Conservation (phyloP, 2,113 vertebrate species). For the Clinocottus analis region DNA sequence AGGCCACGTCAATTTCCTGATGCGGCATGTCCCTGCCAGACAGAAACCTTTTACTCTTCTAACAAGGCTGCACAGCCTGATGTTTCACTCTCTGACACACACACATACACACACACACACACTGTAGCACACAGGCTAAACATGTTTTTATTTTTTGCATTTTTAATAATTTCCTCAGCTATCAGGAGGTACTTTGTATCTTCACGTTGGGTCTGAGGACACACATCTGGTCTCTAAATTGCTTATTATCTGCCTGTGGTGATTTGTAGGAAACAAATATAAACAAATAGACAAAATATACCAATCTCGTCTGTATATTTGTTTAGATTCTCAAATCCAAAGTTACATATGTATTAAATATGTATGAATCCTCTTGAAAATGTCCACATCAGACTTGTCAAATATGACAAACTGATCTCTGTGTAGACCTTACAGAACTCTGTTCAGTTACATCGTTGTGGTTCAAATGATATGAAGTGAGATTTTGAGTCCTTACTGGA, state of each 20-base stretch:
- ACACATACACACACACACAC: neutral
- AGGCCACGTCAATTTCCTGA: slow-evolving; percentile 45
- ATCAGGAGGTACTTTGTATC: neutral
- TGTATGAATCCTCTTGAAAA: neutral
- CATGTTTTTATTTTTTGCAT: slow-evolving; percentile 5
- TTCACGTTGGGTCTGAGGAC: neutral
- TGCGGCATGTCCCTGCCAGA: slow-evolving; percentile 35
- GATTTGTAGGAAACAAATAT: neutral
- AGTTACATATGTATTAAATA: neutral
- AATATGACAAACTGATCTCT: neutral
- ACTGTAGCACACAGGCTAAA: neutral
- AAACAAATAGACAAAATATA: too few species aligned
- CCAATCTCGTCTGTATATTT: neutral
- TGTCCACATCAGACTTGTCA: neutral
- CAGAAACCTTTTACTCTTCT: slow-evolving; percentile 46
- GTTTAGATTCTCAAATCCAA: neutral
- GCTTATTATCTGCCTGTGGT: neutral
- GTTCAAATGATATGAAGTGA: neutral
- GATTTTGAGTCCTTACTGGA: too few species aligned
- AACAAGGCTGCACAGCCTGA: slow-evolving; percentile 28
- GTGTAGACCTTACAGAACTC: neutral
- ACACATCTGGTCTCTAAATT: neutral
- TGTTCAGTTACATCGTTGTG: neutral
- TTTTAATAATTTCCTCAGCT: neutral
- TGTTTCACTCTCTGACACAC: slow-evolving; percentile 24